Percentiles rank a stretch among this genome's conserved stretches.
Conservation (phyloP, 2,797 vertebrate species). For the Scleropages formosus region DNA sequence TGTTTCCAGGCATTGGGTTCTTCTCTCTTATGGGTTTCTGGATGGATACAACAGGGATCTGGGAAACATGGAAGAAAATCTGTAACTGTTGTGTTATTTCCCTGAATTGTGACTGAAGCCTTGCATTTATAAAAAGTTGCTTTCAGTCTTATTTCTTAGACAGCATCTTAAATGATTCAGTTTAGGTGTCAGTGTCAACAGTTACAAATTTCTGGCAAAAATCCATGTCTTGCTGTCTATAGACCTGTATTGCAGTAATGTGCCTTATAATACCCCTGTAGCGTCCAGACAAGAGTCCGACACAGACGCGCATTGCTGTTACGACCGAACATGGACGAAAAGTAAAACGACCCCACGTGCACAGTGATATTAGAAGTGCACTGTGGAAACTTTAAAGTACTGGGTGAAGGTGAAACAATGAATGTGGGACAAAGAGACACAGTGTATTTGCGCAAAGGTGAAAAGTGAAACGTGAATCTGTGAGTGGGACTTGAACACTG, state of each 20-base stretch:
- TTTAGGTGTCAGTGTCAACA: neutral
- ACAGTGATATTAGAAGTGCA: too few relatives aligned
- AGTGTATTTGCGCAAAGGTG: too few relatives aligned
- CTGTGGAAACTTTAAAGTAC: too few relatives aligned
- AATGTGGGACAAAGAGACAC: too few relatives aligned
- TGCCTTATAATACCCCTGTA: neutral
- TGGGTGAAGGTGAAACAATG: too few relatives aligned
- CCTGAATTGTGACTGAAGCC: neutral
- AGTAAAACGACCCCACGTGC: too few relatives aligned
- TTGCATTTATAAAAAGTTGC: neutral
- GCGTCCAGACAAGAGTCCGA: too few relatives aligned
- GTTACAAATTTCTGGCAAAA: neutral
- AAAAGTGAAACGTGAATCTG: too few relatives aligned
- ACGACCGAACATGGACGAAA: too few relatives aligned
- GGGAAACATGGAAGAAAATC: neutral
- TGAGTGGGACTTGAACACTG: too few relatives aligned
- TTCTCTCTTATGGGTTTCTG: neutral
- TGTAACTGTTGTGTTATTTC: neutral
- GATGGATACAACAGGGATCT: neutral
- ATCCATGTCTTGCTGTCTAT: neutral
- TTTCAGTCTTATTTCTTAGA: neutral
- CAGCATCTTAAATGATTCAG: neutral
- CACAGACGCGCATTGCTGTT: too few relatives aligned
- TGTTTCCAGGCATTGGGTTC: neutral
- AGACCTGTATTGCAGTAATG: neutral